Base-by-base conservation (phyloP, 2,888 invertebrate species). In the Hoplodrina blanda region DNA sequence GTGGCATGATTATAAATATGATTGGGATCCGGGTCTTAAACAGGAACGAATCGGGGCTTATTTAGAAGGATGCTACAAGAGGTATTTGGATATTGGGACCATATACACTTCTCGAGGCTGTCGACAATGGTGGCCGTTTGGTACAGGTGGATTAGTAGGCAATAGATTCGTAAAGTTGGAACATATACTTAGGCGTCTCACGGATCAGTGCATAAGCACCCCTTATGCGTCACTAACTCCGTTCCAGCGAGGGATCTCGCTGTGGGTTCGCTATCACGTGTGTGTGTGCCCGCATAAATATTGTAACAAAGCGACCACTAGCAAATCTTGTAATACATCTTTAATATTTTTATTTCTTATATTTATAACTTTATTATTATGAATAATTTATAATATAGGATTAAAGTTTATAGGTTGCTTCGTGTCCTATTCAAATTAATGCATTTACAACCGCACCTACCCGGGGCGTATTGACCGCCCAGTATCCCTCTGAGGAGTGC, bases 21-120 rank as follows among this genome's bases (percentile, higher is more conserved):
- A 10, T 0, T 0, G 0, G 0, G 49, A 33, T 11, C 0, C 0
- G 2, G 56, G 63, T 15, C 25, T 49, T 37, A 55, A 15, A 30
- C 2, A 0, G 0, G 11, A 0, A 6, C 6, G 4, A 0, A 1
- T 61, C 5, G 57, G 7, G 0, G 5, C 0, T 11, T 20, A 44
- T 13, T 13, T 20, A 10, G 15, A 41, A 17, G 71, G 76, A 10
- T 76, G 76, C 8, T 62, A 1, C 30, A 76, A 71, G 55, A 70
- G 71, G 13, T 76, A 41, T 55, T 8, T 62, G 46, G 71, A 76
- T 60, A 3, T 71, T 33, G 71, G 76, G 4, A 53, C 37, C 13
- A 2, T 49, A 20, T 62, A 71, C 54, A 76, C 76, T 8, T 0
- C 52, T 20, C 65, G 76, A 17, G 76, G 65, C 19, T 76, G 76